Evolutionary conservation across 2,888 invertebrate species (phyloP).

Genomic region (Cataglyphis albicans): DNA sequence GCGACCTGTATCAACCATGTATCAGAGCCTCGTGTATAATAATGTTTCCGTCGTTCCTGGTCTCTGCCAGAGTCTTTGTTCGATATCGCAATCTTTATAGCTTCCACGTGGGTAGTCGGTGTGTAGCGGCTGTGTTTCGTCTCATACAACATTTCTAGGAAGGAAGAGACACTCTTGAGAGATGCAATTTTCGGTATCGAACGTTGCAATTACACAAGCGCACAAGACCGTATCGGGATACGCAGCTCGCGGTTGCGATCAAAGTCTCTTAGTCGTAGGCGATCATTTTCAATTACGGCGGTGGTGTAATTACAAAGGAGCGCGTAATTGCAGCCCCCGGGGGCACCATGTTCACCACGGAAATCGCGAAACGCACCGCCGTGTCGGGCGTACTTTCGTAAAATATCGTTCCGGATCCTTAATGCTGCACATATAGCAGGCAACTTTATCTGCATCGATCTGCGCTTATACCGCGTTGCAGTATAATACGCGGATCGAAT

Average conservation of each 20-base stretch:
- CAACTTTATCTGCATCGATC: conserved; percentile 54
- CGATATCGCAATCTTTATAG: conserved; percentile 58
- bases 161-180: conserved; percentile 27
- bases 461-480: conserved; percentile 48
- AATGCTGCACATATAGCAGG: conserved; percentile 18
- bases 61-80: conserved; percentile 41
- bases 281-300: conserved; percentile 68
- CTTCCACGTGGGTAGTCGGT: conserved; percentile 31
- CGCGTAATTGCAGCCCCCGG: conserved; percentile 63
- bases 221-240: neutral
- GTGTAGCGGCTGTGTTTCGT: neutral
- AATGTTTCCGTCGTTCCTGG: conserved; percentile 62
- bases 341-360: conserved; percentile 57
- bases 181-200: conserved; percentile 44
- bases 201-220: conserved; percentile 19
- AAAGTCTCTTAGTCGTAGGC: conserved; percentile 54
- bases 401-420: conserved; percentile 59
- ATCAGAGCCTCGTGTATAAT: conserved; percentile 63
- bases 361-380: conserved; percentile 59
- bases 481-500: conserved; percentile 47
- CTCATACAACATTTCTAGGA: neutral
- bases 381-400: conserved; percentile 32
- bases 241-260: conserved; percentile 48
- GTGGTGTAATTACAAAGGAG: conserved; percentile 67
- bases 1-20: conserved; percentile 30